Evolutionary conservation across 2,113 vertebrate species (phyloP), one percentile per base, ranked within the genome.

Genomic region (Stegastes partitus): DNA sequence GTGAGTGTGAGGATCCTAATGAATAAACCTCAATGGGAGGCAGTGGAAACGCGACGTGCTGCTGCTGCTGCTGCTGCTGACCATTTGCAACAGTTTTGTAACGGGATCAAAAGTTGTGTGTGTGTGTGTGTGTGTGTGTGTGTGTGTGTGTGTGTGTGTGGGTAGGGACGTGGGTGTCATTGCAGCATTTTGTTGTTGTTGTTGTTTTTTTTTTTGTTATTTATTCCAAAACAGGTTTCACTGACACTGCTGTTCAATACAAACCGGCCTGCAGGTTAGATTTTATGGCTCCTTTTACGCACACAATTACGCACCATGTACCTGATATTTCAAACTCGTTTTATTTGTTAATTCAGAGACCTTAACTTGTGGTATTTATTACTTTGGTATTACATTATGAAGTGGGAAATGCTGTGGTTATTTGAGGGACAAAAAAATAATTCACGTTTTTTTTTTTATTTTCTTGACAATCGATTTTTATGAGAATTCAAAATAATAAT

Each of bases 21-120:
- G 95, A 95, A 95, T 95, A 94, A 89, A 85, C 3, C 91, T 92
- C 89, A 92, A 95, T 91, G 83, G 92, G 93, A 92, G 87, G 67
- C 83, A 6, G 85, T 83, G 74, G 91, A 91, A 91, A 89, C 70
- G 82, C 72, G 84, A 82, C 85, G 83, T 82, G 83, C 83, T 86
- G 83, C 81, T 85, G 68, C 72, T 77, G 55, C 51, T 49, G 80
- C 77, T 85, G 85, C 72, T 86, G 66, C 77, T 68, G 77, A 68
- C 92, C 91, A 92, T 94, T 94, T 92, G 91, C 82, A 88, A 72
- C 85, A 85, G 87, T 92, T 80, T 84, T 89, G 79, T 79, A 84
- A 73, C 67, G 64, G 79, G 85, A 90, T 89, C 82, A 84, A 89
- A 90, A 78, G 87, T 63, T 76, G 68, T n/a, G 19, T 54, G 58